phyloP scores from a whole-genome alignment of 92 coral and sea anemone species.

The Palythoa grandis region DNA sequence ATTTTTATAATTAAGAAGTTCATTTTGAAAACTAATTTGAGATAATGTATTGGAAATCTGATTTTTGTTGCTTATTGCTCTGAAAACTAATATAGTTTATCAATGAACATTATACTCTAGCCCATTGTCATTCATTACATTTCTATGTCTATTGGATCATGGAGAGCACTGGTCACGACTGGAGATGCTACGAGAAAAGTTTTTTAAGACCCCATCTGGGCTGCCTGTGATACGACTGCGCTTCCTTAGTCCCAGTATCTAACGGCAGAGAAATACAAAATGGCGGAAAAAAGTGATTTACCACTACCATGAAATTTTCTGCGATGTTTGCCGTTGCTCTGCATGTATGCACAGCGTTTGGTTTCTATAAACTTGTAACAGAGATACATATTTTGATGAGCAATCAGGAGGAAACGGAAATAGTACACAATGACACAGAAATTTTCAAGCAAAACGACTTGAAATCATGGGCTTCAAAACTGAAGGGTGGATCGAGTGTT shows the following conservation, averaged over 20 bases:
- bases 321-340: neutral
- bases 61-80: no score
- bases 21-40: no score
- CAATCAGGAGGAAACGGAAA: neutral
- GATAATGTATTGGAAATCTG: no score
- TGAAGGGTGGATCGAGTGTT: constrained; percentile 76
- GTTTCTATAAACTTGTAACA: constrained; percentile 20
- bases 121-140: no score
- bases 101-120: no score
- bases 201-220: neutral
- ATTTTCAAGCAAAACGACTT: neutral
- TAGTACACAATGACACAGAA: neutral
- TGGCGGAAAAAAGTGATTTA: constrained; percentile 9
- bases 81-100: no score
- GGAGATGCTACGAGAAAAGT: no score
- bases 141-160: no score
- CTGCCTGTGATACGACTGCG: neutral
- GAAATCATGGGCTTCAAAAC: neutral
- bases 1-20: no score
- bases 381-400: neutral
- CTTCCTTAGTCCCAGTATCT: neutral
- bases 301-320: constrained; percentile 1
- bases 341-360: constrained; percentile 25
- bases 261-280: constrained; percentile 20
- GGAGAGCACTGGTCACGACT: neutral